Evolutionary conservation across 2,113 vertebrate genomes (phyloP).

Genomic region (Alligator mississippiensis): DNA sequence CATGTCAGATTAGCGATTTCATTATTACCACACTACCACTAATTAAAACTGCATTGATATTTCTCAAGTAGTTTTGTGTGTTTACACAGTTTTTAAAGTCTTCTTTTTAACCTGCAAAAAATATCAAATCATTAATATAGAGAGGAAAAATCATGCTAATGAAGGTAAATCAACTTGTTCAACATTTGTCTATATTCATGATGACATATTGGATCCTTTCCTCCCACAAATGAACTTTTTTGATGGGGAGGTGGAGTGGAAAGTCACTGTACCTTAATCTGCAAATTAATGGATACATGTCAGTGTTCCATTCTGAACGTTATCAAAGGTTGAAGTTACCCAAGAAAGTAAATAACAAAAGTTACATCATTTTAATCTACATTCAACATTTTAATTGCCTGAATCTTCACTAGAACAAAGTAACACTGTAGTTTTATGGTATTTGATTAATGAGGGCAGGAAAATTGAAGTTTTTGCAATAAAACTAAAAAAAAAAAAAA

Average conservation of each 20-base stretch:
- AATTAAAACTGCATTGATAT: conserved; percentile 93
- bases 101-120: background rate
- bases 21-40: conserved; percentile 92
- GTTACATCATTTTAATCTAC: conserved; percentile 83
- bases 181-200: background rate
- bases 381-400: conserved; percentile 82
- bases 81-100: conserved; percentile 78
- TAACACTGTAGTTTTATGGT: conserved; percentile 82
- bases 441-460: conserved; percentile 91
- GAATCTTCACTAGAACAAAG: conserved; percentile 81
- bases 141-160: background rate
- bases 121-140: conserved; percentile 33
- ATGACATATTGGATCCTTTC: background rate
- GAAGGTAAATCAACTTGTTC: background rate
- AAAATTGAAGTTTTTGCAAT: conserved; percentile 90
- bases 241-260: background rate
- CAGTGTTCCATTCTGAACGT: conserved; percentile 47
- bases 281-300: conserved; percentile 55
- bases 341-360: conserved; percentile 75
- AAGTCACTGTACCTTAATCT: conserved; percentile 32
- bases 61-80: conserved; percentile 88
- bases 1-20: conserved; percentile 92
- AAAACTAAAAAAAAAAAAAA: conserved; percentile 81
- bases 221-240: conserved; percentile 11
- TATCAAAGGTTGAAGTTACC: conserved; percentile 66